Base-by-base conservation (phyloP, 2,888 invertebrate species). In the Smittia sp. region DNA sequence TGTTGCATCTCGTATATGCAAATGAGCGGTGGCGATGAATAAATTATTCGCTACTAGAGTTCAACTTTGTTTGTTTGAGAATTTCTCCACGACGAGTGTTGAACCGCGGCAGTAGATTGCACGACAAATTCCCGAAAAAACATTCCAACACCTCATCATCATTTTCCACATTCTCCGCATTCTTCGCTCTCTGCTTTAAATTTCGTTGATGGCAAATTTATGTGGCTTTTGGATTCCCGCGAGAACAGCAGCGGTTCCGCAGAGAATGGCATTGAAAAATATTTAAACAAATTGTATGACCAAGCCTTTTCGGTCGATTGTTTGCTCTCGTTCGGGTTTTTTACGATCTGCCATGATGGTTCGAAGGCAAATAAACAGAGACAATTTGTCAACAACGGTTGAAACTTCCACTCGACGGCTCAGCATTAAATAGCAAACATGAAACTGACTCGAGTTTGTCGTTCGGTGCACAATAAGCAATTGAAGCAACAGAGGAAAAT, bases 251-350 rank as follows among this genome's bases (percentile, higher is more conserved):
- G 52, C 24, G 27, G 32, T 13, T n/a, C 20, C 52, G 25, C 13
- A 25, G 27, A 20, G 58, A 67, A 46, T 22, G 72, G 54, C 72
- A 72, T 72, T 72, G 62, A 39, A 39, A 32, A 72, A 62, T 32
- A 72, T 72, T 72, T 20, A 15, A 62, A 72, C 25, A 72, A 72
- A 62, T 58, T 62, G 20, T n/a, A 27, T 52, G 54, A 9, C 69
- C 69, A 70, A 70, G 69, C 69, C 69, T 54, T 46, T 46, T 46
- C 11, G 2, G 2, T 46, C 46, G 46, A 46, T 32, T 32, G 32
- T 32, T 32, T 32, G 32, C 32, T 32, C 15, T 46, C 4, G 46
- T 46, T 46, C 46, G 2, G 46, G 32, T 32, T 32, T 32, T 32
- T 32, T 32, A 32, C 32, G 32, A 32, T 46, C 46, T n/a, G 3